phyloP scores from a whole-genome alignment of 2,888 invertebrate species.

The Steinernema carpocapsae region DNA sequence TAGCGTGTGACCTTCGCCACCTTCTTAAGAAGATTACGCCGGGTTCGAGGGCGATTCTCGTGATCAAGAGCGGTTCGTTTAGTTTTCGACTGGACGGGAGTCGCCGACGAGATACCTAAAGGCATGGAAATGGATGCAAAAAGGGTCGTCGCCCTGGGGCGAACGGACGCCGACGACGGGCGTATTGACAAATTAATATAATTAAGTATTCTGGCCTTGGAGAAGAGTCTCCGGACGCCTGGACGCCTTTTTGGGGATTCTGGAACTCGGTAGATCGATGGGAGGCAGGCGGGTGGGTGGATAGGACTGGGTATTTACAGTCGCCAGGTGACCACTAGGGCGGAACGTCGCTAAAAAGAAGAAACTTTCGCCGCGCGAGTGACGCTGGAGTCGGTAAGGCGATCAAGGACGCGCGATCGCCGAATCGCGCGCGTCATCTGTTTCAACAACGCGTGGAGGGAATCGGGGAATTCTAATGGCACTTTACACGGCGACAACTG shows the following conservation, averaged over 20 bases:
- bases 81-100: neutral
- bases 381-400: neutral
- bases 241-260: neutral
- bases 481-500: neutral
- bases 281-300: too few species aligned
- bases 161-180: slow-evolving; percentile 18
- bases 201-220: slow-evolving; percentile 28
- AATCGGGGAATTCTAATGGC: slow-evolving; percentile 3
- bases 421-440: slow-evolving; percentile 29
- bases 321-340: neutral
- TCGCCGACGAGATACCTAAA: slow-evolving; percentile 4
- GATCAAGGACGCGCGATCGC: slow-evolving; percentile 30
- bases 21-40: neutral
- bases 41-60: neutral
- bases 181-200: slow-evolving; percentile 34
- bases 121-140: slow-evolving; percentile 4
- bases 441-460: slow-evolving; percentile 12
- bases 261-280: too few species aligned
- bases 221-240: neutral
- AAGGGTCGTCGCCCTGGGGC: neutral
- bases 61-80: neutral
- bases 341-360: neutral
- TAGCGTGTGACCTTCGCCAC: neutral
- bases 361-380: neutral
- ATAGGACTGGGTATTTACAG: neutral